Conservation (phyloP, 1,140 invertebrate species). For the Macrotrachela quadricornifera region DNA sequence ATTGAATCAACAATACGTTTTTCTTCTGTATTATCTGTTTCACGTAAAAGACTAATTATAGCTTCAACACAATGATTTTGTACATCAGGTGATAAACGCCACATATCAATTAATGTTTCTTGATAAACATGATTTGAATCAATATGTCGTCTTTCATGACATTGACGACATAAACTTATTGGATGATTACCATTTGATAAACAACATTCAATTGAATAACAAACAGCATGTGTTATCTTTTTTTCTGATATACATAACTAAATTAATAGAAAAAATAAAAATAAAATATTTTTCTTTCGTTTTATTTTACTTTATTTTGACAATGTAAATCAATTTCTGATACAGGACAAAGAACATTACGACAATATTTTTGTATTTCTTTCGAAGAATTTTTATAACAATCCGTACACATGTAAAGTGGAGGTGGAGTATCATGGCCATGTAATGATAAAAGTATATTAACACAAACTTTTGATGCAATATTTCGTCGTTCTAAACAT, state of each 20-base stretch:
- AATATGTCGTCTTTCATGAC: conserved; percentile 10
- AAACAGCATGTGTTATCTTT: conserved; percentile 80
- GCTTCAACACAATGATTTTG: too few relatives aligned
- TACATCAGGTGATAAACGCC: conserved; percentile 9
- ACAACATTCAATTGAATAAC: conserved; percentile 85
- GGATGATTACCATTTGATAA: conserved; percentile 84
- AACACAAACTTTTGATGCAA: conserved; percentile 26
- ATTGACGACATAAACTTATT: conserved; percentile 56
- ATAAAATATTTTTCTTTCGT: background rate
- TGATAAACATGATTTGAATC: conserved; percentile 14
- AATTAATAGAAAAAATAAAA: conserved; percentile 10
- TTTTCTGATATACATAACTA: conserved; percentile 56
- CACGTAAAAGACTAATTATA: too few relatives aligned
- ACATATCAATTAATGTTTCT: conserved; percentile 39
- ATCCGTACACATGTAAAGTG: conserved; percentile 80
- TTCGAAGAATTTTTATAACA: conserved; percentile 68
- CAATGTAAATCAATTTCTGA: conserved; percentile 77
- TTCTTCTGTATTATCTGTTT: too few relatives aligned
- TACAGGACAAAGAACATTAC: conserved; percentile 76
- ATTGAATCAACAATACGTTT: too few relatives aligned
- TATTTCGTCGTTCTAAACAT: conserved; percentile 50
- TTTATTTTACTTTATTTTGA: conserved; percentile 63
- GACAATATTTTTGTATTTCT: conserved; percentile 50
- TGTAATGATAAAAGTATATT: conserved; percentile 36
- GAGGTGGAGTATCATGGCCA: conserved; percentile 60